Evolutionary conservation across 2,888 invertebrate genomes (phyloP).

Genomic region (Cheilosia scutellata): DNA sequence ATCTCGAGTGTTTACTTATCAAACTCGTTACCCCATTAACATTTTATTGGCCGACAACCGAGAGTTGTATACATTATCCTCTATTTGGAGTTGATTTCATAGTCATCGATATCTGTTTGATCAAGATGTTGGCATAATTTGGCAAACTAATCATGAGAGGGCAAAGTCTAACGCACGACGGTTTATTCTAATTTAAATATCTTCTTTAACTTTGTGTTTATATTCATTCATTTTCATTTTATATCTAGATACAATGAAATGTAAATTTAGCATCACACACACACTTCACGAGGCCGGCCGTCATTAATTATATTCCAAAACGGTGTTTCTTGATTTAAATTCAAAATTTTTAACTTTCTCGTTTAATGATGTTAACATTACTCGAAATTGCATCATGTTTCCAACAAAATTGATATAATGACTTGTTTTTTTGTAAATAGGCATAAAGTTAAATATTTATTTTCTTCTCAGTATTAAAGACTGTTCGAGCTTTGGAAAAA

Average conservation of each 20-base stretch:
- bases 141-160: not conserved
- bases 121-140: not conserved
- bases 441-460: too few relatives aligned
- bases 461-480: too few relatives aligned
- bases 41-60: too few relatives aligned
- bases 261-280: conserved; percentile 23
- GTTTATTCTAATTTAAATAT: conserved; percentile 10
- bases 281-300: not conserved
- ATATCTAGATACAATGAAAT: conserved; percentile 2
- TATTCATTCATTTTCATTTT: conserved; percentile 1
- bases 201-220: conserved; percentile 13
- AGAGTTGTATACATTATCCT: too few relatives aligned
- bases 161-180: not conserved
- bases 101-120: too few relatives aligned
- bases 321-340: not conserved
- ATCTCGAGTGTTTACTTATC: too few relatives aligned
- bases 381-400: conserved; percentile 28
- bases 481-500: too few relatives aligned
- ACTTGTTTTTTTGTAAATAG: too few relatives aligned
- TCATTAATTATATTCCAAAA: not conserved
- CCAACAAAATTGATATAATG: not conserved
- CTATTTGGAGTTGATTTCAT: too few relatives aligned
- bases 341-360: not conserved
- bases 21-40: too few relatives aligned
- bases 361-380: conserved; percentile 20